Conservation (phyloP, 1,140 invertebrate species). For the Drosophila mojavensis region DNA sequence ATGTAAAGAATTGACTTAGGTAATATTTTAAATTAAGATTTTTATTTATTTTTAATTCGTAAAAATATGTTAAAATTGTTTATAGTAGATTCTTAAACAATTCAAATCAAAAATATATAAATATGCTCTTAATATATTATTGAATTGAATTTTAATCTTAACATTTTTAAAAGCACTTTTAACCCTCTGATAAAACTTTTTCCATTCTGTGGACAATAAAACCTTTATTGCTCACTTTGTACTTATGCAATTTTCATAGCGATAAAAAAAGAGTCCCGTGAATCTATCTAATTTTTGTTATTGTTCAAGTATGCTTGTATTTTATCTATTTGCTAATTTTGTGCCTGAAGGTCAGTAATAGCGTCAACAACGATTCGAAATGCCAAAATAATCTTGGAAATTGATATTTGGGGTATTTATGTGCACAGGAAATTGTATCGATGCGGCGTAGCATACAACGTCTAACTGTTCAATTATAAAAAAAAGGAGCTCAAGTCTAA, state of each 20-base stretch:
- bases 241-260: constrained; percentile 3
- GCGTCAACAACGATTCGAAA: constrained; percentile 52
- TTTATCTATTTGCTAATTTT: constrained; percentile 65
- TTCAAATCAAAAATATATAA: too few species aligned
- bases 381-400: constrained; percentile 57
- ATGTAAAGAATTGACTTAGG: too few species aligned
- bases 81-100: too few species aligned
- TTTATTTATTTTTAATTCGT: too few species aligned
- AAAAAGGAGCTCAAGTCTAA: constrained; percentile 1
- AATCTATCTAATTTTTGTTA: constrained; percentile 5
- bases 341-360: constrained; percentile 69
- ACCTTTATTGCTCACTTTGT: constrained; percentile 21
- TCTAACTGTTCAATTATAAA: constrained; percentile 27
- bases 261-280: constrained; percentile 29
- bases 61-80: too few species aligned
- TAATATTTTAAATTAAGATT: too few species aligned
- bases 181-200: not conserved
- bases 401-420: constrained; percentile 71
- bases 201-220: constrained; percentile 1
- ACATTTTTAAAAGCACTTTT: too few species aligned
- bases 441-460: constrained; percentile 5
- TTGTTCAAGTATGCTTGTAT: constrained; percentile 19
- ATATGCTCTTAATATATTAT: too few species aligned
- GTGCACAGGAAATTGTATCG: constrained; percentile 65
- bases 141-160: too few species aligned